phyloP scores from a whole-genome alignment of 1,140 invertebrate genomes.

The Procambarus virginalis region DNA sequence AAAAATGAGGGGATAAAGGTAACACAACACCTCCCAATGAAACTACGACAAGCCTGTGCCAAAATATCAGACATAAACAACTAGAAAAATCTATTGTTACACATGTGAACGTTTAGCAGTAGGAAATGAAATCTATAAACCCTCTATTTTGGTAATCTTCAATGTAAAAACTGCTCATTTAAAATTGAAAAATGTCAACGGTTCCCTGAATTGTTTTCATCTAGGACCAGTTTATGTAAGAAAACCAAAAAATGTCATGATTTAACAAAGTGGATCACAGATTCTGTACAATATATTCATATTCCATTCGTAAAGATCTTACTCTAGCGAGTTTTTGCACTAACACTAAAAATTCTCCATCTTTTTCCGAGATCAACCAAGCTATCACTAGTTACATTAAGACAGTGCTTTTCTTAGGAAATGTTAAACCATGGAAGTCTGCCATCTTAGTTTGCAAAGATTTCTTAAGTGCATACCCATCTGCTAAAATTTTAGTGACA shows the following conservation, averaged over 20 bases:
- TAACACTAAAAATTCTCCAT: neutral
- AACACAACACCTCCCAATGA: too few species aligned
- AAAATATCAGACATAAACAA: too few species aligned
- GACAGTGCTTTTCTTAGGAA: neutral
- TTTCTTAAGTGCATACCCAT: too few species aligned
- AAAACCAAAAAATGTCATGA: neutral
- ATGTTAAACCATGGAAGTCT: neutral
- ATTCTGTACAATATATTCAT: neutral
- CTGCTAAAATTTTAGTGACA: too few species aligned
- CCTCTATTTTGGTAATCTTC: neutral
- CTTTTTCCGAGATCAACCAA: neutral
- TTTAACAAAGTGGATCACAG: neutral
- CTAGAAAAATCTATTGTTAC: neutral
- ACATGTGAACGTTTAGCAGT: neutral
- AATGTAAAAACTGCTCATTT: neutral
- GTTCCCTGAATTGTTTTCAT: neutral
- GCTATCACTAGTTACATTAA: neutral
- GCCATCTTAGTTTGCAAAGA: neutral
- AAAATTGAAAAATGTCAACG: neutral
- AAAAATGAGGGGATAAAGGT: too few species aligned
- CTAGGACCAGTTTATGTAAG: neutral
- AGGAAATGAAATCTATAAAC: neutral
- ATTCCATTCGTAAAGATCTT: neutral
- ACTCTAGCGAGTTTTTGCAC: neutral
- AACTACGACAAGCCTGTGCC: too few species aligned